These are phyloP conservation scores for Nycteola revayana DNA, from an alignment of 2,888 invertebrate genomes.

Conservation along the genomic window DNA sequence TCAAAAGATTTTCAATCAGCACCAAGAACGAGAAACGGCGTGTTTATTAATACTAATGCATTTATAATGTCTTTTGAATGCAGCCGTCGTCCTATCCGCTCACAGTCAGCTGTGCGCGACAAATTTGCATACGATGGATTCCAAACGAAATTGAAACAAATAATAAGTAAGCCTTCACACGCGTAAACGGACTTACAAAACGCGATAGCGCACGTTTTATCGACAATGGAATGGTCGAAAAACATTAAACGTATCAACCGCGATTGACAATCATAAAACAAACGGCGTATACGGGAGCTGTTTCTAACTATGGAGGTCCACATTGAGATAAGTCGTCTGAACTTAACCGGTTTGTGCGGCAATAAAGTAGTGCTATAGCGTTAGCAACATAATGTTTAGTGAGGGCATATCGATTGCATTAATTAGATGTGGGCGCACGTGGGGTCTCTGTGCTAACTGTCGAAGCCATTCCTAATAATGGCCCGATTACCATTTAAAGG, in stretches of 20 bases:
- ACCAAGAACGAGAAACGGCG: constrained; percentile 4
- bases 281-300: constrained; percentile 25
- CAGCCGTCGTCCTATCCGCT: constrained; percentile 27
- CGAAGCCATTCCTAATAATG: constrained; percentile 63
- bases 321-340: constrained; percentile 38
- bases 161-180: constrained; percentile 1
- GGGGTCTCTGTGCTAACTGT: constrained; percentile 68
- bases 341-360: constrained; percentile 46
- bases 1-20: constrained; percentile 13
- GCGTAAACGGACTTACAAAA: constrained; percentile 16
- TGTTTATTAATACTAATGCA: constrained; percentile 46
- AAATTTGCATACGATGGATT: constrained; percentile 16
- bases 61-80: constrained; percentile 55
- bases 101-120: constrained; percentile 18
- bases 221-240: constrained; percentile 25
- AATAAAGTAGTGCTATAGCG: constrained; percentile 62
- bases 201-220: constrained; percentile 18
- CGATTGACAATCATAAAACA: constrained; percentile 31
- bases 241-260: constrained; percentile 27
- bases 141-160: constrained; percentile 16
- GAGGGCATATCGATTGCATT: constrained; percentile 77
- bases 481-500: constrained; percentile 55
- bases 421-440: constrained; percentile 77
- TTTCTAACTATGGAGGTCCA: constrained; percentile 36
- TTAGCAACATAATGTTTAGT: constrained; percentile 68